Percentiles rank a stretch among this genome's conserved stretches.
These are phyloP conservation scores for Pararge aegeria DNA, from an alignment of 1,140 invertebrate genomes.

Conservation along the genomic window DNA sequence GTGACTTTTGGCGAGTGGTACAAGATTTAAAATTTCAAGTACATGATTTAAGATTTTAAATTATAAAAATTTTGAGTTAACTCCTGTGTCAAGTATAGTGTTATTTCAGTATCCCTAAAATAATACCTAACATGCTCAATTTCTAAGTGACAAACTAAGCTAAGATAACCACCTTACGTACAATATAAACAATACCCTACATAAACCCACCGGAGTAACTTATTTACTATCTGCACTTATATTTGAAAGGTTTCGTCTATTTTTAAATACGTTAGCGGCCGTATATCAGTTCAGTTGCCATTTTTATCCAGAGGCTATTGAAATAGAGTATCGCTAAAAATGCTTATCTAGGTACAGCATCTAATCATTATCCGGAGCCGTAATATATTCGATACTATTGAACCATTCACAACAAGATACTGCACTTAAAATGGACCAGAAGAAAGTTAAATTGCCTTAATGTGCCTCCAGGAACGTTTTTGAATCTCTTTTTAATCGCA, in stretches of 20 bases:
- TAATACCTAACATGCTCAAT: too few species aligned
- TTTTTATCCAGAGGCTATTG: constrained; percentile 6
- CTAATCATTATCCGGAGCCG: constrained; percentile 28
- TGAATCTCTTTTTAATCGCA: constrained; percentile 65
- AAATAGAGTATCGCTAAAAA: constrained; percentile 19
- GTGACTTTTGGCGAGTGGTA: too few species aligned
- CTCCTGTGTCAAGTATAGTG: too few species aligned
- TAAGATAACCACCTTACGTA: too few species aligned
- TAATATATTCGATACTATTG: constrained; percentile 52
- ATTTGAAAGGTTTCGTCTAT: background rate
- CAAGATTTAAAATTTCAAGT: too few species aligned
- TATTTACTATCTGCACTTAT: background rate
- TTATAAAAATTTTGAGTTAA: too few species aligned
- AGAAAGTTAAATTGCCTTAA: constrained; percentile 55
- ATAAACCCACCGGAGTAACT: background rate
- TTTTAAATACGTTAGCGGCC: constrained; percentile 7
- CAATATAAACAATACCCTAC: background rate
- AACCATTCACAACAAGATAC: constrained; percentile 57
- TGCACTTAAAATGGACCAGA: constrained; percentile 63
- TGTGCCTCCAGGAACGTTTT: constrained; percentile 50
- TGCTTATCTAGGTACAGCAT: constrained; percentile 16
- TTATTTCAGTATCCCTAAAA: too few species aligned
- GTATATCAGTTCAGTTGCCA: background rate
- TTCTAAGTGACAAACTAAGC: too few species aligned
- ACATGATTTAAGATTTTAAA: too few species aligned